A percentile compares a stretch with the other conserved stretches of the same genome.
Conservation (phyloP, 2,888 invertebrate species). For the Lasioglossum leucozonium region DNA sequence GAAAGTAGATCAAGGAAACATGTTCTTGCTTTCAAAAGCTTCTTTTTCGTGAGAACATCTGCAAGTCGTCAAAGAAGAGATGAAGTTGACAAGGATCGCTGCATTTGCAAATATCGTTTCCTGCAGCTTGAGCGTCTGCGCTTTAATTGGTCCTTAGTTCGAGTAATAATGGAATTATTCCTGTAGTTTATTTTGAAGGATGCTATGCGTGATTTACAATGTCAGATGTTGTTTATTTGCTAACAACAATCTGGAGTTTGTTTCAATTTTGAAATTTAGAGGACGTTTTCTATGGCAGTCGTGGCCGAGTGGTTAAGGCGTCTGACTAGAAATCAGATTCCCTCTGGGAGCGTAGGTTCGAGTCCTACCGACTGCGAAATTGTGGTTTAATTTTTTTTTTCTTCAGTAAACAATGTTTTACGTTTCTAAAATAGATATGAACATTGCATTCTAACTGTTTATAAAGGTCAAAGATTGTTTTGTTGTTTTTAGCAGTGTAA, state of each 20-base stretch:
- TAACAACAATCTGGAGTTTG: neutral
- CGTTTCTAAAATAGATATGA: neutral
- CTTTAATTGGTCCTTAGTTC: neutral
- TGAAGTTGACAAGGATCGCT: neutral
- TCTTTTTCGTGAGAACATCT: neutral
- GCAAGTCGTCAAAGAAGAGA: neutral
- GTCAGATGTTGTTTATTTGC: neutral
- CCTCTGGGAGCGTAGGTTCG: constrained; percentile 96
- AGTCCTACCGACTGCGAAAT: constrained; percentile 93
- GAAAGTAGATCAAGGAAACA: neutral
- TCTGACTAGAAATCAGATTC: constrained; percentile 96
- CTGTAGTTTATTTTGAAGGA: neutral
- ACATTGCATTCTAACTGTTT: neutral
- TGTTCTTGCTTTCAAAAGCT: neutral
- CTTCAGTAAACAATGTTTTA: neutral
- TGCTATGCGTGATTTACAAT: neutral
- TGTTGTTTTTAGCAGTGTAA: neutral
- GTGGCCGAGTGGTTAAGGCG: constrained; percentile 95
- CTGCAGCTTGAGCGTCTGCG: neutral
- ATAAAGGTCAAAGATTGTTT: neutral
- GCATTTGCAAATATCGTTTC: neutral
- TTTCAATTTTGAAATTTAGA: neutral
- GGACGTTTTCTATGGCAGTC: constrained; percentile 86
- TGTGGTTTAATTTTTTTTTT: neutral
- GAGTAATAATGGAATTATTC: neutral